A percentile compares a stretch with the other conserved stretches of the same genome.
Evolutionary conservation across 1,140 invertebrate species (phyloP).

Genomic region (Panagrolaimus sp.): DNA sequence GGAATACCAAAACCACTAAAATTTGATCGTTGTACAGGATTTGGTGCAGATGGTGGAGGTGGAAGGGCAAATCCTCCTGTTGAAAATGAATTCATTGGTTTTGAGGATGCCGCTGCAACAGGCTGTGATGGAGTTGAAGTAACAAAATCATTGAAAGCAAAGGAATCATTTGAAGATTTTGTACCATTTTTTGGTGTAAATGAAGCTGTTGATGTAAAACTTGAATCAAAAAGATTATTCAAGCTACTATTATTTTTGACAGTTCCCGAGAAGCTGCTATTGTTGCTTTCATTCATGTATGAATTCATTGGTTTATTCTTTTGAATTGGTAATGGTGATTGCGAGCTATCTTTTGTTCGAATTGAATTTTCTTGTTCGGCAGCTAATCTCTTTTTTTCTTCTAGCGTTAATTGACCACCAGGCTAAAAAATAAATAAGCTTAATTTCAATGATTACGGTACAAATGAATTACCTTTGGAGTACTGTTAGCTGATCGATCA

Average conservation of each 20-base stretch:
- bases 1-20: conserved; percentile 9
- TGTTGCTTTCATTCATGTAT: not conserved
- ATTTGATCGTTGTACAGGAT: not conserved
- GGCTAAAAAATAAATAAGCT: conserved; percentile 17
- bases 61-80: not conserved
- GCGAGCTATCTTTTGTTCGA: conserved; percentile 15
- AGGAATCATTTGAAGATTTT: not conserved
- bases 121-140: conserved; percentile 1
- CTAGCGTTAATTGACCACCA: conserved; percentile 36
- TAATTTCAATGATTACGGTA: too few species aligned
- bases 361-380: conserved; percentile 43
- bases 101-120: not conserved
- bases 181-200: not conserved
- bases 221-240: not conserved
- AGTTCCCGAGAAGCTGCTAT: too few species aligned
- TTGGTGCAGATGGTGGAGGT: not conserved
- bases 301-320: not conserved
- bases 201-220: too few species aligned
- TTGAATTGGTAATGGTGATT: conserved; percentile 6
- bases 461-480: not conserved
- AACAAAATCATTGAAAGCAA: conserved; percentile 5
- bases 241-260: not conserved
- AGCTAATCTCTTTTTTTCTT: conserved; percentile 52
- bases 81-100: not conserved
- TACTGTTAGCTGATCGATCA: not conserved